phyloP scores from a whole-genome alignment of 2,797 vertebrate species.

The Peromyscus melanophrys region DNA sequence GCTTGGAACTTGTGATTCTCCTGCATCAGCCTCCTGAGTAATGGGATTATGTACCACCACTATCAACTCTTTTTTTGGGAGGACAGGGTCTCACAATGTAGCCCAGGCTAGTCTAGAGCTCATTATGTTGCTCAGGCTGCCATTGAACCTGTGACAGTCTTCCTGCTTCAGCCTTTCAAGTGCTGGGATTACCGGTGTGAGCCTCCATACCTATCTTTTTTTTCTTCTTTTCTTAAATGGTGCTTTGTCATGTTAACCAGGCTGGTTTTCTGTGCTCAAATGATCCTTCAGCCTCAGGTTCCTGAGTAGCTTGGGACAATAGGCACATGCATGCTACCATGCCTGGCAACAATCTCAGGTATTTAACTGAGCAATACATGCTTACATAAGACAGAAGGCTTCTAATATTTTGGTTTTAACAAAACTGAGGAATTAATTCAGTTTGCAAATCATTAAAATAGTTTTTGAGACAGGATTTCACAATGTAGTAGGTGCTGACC shows the following conservation, averaged over 20 bases:
- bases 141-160: neutral
- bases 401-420: conserved; percentile 36
- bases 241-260: neutral
- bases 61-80: neutral
- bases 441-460: conserved; percentile 52
- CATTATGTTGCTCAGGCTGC: neutral
- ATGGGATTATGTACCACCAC: neutral
- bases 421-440: conserved; percentile 39
- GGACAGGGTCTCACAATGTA: neutral
- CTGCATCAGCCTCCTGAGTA: neutral
- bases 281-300: neutral
- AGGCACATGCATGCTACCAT: neutral
- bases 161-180: neutral
- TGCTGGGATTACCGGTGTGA: neutral
- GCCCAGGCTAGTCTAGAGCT: neutral
- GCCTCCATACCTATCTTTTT: too few relatives aligned
- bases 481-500: neutral
- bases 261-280: neutral
- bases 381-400: conserved; percentile 18
- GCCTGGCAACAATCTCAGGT: neutral
- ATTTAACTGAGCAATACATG: neutral
- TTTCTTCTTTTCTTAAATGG: neutral
- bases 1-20: neutral
- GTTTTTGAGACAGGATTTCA: conserved; percentile 7
- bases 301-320: neutral